Evolutionary conservation across 2,888 invertebrate genomes (phyloP).

Genomic region (Epirrita christyi): DNA sequence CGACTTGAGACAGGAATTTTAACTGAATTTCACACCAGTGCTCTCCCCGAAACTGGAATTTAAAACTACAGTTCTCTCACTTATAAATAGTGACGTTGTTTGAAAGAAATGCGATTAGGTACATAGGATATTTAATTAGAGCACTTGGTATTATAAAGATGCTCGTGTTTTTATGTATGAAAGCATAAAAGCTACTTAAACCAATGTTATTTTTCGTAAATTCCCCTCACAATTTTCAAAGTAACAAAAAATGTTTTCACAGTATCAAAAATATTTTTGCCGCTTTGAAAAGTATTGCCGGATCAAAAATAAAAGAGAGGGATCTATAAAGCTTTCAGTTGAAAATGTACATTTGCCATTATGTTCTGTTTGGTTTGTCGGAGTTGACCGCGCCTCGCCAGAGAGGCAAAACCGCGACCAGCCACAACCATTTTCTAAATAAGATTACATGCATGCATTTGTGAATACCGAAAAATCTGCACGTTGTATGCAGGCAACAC

Average conservation of each 20-base stretch:
- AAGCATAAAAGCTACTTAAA: neutral
- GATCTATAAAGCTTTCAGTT: conserved; percentile 41
- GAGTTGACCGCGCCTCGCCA: conserved; percentile 31
- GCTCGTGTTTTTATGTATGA: neutral
- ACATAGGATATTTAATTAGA: conserved; percentile 9
- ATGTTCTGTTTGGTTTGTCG: conserved; percentile 49
- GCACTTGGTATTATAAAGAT: neutral
- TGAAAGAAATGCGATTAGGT: conserved; percentile 9
- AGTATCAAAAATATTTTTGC: conserved; percentile 16
- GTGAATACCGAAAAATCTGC: conserved; percentile 2
- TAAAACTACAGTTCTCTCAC: conserved; percentile 34
- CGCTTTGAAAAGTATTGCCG: conserved; percentile 14
- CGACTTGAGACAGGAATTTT: conserved; percentile 53
- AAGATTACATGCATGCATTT: conserved; percentile 9
- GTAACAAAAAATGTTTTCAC: conserved; percentile 8
- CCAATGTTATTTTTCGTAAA: neutral
- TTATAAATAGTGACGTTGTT: conserved; percentile 12
- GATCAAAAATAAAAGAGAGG: conserved; percentile 36
- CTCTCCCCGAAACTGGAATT: conserved; percentile 42
- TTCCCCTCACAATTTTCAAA: neutral
- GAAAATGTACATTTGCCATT: conserved; percentile 48
- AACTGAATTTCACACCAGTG: conserved; percentile 54
- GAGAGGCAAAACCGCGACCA: conserved; percentile 25
- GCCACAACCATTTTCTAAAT: conserved; percentile 26
- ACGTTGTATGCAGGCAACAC: neutral